Percentiles rank a stretch among this genome's conserved stretches.
Evolutionary conservation across 2,113 vertebrate genomes (phyloP).

Genomic region (Willisornis vidua): DNA sequence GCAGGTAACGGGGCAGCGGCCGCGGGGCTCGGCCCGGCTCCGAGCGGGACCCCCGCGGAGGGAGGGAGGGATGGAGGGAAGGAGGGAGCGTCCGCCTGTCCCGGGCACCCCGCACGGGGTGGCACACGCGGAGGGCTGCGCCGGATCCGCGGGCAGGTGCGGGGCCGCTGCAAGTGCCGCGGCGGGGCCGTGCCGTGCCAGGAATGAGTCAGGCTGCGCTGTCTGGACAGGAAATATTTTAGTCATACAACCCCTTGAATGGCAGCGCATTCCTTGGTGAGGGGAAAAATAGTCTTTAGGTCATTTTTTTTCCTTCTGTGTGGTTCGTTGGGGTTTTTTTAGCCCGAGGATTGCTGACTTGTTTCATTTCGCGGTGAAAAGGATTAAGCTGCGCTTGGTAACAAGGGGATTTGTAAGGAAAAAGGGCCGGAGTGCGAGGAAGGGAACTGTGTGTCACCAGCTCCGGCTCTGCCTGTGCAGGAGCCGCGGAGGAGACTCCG

Average conservation of each 20-base stretch:
- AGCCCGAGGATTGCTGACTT: not conserved
- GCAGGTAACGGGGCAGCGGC: conserved; percentile 6
- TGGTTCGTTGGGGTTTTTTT: not conserved
- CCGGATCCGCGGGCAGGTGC: not conserved
- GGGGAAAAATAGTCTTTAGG: not conserved
- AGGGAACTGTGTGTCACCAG: not conserved
- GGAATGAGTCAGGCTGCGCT: not conserved
- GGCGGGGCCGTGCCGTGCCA: not conserved
- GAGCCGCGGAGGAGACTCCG: not conserved
- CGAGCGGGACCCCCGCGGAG: not conserved
- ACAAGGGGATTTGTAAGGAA: not conserved
- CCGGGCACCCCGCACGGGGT: not conserved
- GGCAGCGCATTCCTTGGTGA: not conserved
- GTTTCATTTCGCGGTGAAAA: not conserved
- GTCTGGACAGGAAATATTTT: conserved; percentile 47
- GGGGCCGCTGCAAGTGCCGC: not conserved
- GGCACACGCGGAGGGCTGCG: not conserved
- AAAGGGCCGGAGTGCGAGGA: not conserved
- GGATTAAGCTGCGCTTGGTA: not conserved
- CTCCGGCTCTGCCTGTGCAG: not conserved
- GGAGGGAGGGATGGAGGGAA: not conserved
- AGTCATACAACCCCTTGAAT: not conserved
- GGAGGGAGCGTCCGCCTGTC: not conserved
- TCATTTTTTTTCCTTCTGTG: not conserved
- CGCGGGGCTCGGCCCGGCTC: not conserved